These are phyloP conservation scores for Perccottus glenii DNA, from an alignment of 2,113 vertebrate species.

Conservation along the genomic window DNA sequence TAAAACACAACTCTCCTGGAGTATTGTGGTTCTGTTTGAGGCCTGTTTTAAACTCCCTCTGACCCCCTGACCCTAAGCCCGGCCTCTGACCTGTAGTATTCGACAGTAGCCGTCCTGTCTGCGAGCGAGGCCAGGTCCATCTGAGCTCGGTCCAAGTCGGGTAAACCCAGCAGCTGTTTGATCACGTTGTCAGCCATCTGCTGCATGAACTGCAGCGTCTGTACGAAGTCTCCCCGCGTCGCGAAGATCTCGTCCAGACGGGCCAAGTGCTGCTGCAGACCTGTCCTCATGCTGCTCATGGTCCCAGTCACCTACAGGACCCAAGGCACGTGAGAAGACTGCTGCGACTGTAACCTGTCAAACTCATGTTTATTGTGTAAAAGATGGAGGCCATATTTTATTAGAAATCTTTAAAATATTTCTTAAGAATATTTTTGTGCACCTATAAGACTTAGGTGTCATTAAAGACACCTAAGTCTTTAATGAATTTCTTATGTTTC, in stretches of 20 bases:
- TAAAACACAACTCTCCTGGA: too few species aligned
- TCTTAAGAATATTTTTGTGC: too few species aligned
- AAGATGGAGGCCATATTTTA: too few species aligned
- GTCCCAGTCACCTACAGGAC: conserved; percentile 82
- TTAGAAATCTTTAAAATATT: too few species aligned
- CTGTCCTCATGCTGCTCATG: conserved; percentile 81
- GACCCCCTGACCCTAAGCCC: too few species aligned
- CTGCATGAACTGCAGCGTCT: conserved; percentile 88
- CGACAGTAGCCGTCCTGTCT: conserved; percentile 71
- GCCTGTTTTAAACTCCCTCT: too few species aligned
- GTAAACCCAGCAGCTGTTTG: conserved; percentile 86
- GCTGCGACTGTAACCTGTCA: too few species aligned
- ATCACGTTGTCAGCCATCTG: conserved; percentile 84
- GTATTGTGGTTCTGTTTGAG: too few species aligned
- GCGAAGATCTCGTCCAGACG: conserved; percentile 91
- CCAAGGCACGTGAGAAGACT: background rate
- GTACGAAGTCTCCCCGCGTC: conserved; percentile 84
- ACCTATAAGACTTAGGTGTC: too few species aligned
- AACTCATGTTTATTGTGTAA: too few species aligned
- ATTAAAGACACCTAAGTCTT: too few species aligned
- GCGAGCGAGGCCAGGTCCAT: conserved; percentile 81
- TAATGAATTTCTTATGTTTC: too few species aligned
- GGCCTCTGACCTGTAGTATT: conserved; percentile 88
- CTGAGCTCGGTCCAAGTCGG: conserved; percentile 80
- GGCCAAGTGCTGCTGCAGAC: conserved; percentile 85